Conservation (phyloP, 2,797 vertebrate species). For the Eupleurogrammus muticus region DNA sequence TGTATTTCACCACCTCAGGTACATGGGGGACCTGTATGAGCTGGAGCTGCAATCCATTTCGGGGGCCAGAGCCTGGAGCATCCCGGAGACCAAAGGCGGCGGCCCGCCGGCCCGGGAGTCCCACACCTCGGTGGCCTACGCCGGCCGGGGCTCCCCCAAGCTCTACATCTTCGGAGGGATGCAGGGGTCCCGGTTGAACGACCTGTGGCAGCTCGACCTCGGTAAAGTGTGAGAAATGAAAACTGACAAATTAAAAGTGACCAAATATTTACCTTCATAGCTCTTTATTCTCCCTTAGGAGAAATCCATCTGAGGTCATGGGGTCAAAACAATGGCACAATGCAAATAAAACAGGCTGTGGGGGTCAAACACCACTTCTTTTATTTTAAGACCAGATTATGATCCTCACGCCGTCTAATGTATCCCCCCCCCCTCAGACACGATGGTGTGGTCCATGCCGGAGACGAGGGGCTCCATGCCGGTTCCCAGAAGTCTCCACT, state of each 20-base stretch:
- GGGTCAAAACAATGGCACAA: too few relatives aligned
- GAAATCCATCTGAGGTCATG: too few relatives aligned
- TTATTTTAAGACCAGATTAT: too few relatives aligned
- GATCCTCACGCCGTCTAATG: too few relatives aligned
- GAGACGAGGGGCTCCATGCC: slow-evolving; percentile 88
- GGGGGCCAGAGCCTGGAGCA: slow-evolving; percentile 91
- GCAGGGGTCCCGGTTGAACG: slow-evolving; percentile 91
- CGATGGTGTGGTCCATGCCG: slow-evolving; percentile 93
- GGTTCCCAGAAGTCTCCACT: slow-evolving; percentile 95
- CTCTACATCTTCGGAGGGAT: slow-evolving; percentile 97
- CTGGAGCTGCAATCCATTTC: slow-evolving; percentile 93
- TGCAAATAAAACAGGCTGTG: too few relatives aligned
- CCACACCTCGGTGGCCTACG: slow-evolving; percentile 90
- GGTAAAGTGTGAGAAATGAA: slow-evolving; percentile 75
- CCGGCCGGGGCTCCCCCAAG: slow-evolving; percentile 87
- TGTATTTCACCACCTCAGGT: slow-evolving; percentile 76
- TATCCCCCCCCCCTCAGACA: slow-evolving; percentile 78
- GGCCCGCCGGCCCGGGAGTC: slow-evolving; percentile 93
- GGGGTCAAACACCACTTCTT: too few relatives aligned
- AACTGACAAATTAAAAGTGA: neutral
- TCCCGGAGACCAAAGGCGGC: slow-evolving; percentile 90
- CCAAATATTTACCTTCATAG: too few relatives aligned
- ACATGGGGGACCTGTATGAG: slow-evolving; percentile 95
- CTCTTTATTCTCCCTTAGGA: too few relatives aligned
- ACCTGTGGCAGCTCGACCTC: slow-evolving; percentile 96